A percentile compares a stretch with the other conserved stretches of the same genome.
These are phyloP conservation scores for Acromyrmex echinatior DNA, from an alignment of 1,140 invertebrate species.

Conservation along the genomic window DNA sequence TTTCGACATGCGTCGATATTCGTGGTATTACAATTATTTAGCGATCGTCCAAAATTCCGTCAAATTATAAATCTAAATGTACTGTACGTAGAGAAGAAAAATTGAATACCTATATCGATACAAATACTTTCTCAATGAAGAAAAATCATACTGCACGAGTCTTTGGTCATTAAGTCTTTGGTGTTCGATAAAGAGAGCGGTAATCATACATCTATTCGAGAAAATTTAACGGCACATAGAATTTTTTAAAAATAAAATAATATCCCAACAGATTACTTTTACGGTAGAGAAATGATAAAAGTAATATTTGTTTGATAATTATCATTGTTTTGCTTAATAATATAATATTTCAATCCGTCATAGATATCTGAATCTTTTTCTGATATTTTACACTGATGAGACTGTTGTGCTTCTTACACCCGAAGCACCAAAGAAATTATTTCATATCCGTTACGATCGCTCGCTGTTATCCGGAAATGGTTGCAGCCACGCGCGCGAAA, in stretches of 20 bases:
- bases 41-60: background rate
- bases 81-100: background rate
- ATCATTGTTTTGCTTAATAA: background rate
- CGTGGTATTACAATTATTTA: conserved; percentile 7
- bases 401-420: background rate
- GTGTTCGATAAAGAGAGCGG: conserved; percentile 9
- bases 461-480: conserved; percentile 49
- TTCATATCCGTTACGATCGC: background rate
- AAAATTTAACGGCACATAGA: too few relatives aligned
- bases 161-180: background rate
- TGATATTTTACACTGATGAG: background rate
- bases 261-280: background rate
- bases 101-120: background rate
- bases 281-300: background rate
- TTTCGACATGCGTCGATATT: background rate
- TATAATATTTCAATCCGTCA: background rate
- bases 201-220: background rate
- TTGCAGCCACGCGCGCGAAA: conserved; percentile 50
- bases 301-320: conserved; percentile 1
- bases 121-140: background rate
- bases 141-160: background rate
- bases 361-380: background rate
- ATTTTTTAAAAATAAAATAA: background rate
- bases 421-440: conserved; percentile 21
- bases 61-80: background rate